Evolutionary conservation across 2,113 vertebrate species (phyloP).

Genomic region (Apistogramma diplotaenia): DNA sequence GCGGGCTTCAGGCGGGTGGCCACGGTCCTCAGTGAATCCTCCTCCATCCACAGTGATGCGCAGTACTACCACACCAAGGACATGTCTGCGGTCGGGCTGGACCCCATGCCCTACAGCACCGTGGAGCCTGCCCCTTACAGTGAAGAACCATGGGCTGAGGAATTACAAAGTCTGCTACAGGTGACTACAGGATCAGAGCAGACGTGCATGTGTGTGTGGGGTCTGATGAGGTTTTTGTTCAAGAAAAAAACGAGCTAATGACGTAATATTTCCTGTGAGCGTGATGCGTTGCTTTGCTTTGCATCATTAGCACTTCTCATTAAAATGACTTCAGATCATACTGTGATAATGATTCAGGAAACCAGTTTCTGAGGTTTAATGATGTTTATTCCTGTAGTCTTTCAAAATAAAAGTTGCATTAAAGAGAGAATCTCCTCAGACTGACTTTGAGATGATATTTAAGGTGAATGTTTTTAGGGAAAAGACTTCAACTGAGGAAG

Average conservation of each 20-base stretch:
- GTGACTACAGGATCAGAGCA: not conserved
- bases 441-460: not conserved
- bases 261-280: slow-evolving; percentile 12
- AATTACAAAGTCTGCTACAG: slow-evolving; percentile 43
- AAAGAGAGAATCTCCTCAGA: not conserved
- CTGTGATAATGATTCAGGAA: not conserved
- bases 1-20: slow-evolving; percentile 21
- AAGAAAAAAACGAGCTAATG: not conserved
- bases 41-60: slow-evolving; percentile 74
- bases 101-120: slow-evolving; percentile 32
- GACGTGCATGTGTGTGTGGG: not conserved
- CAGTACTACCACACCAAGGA: slow-evolving; percentile 74
- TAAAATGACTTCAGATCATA: not conserved
- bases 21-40: slow-evolving; percentile 69
- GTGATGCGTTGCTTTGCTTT: slow-evolving; percentile 33
- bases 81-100: slow-evolving; percentile 32
- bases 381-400: not conserved
- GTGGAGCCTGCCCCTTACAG: slow-evolving; percentile 39
- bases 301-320: slow-evolving; percentile 45
- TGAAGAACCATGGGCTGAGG: slow-evolving; percentile 30
- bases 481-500: not conserved
- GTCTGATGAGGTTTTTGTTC: not conserved
- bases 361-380: not conserved
- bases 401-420: not conserved
- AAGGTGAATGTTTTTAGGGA: slow-evolving; percentile 6